Percentiles rank a stretch among this genome's conserved stretches.
Conservation (phyloP, 2,113 vertebrate genomes). For the Falcunculus frontatus region DNA sequence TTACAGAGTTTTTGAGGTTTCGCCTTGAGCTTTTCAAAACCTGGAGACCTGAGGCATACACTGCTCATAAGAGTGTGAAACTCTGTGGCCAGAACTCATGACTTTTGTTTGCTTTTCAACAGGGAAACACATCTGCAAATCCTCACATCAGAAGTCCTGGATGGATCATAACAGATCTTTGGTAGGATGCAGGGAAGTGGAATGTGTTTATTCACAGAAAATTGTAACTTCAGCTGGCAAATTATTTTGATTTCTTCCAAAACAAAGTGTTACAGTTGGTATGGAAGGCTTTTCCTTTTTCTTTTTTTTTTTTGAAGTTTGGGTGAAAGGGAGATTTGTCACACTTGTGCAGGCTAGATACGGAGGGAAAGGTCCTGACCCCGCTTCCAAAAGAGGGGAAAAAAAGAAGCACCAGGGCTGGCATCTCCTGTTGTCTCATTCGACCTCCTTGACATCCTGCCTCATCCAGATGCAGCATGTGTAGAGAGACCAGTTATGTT, state of each 20-base stretch:
- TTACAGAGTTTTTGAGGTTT: neutral
- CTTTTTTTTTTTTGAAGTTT: neutral
- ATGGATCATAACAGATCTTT: neutral
- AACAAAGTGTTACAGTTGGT: neutral
- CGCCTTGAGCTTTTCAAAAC: neutral
- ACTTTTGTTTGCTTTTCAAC: neutral
- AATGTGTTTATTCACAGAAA: neutral
- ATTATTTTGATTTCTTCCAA: neutral
- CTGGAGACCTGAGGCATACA: neutral
- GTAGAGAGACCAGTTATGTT: rapidly evolving
- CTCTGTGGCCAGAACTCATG: neutral
- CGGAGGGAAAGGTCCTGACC: neutral
- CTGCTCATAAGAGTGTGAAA: neutral
- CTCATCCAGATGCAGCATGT: neutral
- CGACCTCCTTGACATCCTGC: neutral
- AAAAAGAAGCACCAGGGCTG: neutral
- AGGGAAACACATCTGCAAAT: neutral
- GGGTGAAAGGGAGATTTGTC: neutral
- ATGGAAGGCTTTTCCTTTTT: neutral
- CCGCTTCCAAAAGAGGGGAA: rapidly evolving
- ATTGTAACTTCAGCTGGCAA: neutral
- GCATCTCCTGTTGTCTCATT: neutral
- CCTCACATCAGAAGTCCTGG: neutral
- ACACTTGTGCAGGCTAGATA: neutral
- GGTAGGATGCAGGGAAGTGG: neutral